phyloP scores from a whole-genome alignment of 1,140 invertebrate species.

The Drosophila sp. region DNA sequence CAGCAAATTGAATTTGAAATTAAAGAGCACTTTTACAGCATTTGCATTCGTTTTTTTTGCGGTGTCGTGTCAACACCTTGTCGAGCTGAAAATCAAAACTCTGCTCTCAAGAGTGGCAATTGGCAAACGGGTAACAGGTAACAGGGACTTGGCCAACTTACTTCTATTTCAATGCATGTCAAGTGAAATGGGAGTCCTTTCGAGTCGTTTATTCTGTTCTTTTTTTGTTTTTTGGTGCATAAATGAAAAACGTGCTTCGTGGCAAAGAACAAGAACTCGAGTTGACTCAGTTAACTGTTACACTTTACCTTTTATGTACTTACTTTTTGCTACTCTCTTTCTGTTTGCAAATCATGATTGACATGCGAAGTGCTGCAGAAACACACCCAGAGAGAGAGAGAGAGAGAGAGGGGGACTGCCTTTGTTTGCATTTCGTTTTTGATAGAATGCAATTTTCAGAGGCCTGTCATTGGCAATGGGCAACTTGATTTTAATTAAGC shows the following conservation, averaged over 20 bases:
- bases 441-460: slow-evolving; percentile 8
- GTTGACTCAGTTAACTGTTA: slow-evolving; percentile 46
- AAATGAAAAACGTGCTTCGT: slow-evolving; percentile 71
- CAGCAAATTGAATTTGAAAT: slow-evolving; percentile 61
- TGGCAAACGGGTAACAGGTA: slow-evolving; percentile 45
- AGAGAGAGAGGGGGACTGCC: slow-evolving; percentile 16
- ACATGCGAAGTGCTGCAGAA: slow-evolving; percentile 59
- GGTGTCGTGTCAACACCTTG: slow-evolving; percentile 68
- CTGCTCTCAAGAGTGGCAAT: slow-evolving; percentile 58
- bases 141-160: slow-evolving; percentile 44
- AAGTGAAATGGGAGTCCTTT: slow-evolving; percentile 59
- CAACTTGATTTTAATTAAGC: slow-evolving; percentile 57
- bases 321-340: slow-evolving; percentile 21
- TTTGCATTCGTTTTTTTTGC: not conserved
- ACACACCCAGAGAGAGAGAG: slow-evolving; percentile 24
- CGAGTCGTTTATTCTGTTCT: slow-evolving; percentile 42
- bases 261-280: slow-evolving; percentile 20
- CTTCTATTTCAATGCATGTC: slow-evolving; percentile 65
- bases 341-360: slow-evolving; percentile 67
- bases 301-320: slow-evolving; percentile 47
- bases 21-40: not conserved
- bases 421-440: slow-evolving; percentile 56
- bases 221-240: slow-evolving; percentile 53
- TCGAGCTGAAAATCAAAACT: slow-evolving; percentile 37
- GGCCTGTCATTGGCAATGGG: slow-evolving; percentile 22